Evolutionary conservation across 2,113 vertebrate genomes (phyloP), one percentile per base, ranked within the genome.

Genomic region (Lagenorhynchus albirostris): DNA sequence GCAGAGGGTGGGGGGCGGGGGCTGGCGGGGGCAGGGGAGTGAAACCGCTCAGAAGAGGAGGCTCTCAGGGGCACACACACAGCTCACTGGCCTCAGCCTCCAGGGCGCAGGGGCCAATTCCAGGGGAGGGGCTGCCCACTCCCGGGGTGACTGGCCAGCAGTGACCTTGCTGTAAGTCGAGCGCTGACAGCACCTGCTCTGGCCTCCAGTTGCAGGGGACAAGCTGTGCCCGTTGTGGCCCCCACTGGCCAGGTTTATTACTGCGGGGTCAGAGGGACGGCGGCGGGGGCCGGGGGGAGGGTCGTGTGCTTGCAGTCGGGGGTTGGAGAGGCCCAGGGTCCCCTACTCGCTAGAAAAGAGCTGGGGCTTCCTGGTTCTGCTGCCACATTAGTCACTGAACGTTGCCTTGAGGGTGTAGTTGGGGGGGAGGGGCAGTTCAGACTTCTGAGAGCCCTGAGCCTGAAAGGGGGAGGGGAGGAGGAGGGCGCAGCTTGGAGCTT

Each of bases 1-100:
- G 25, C 8, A 9, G 3, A 8, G 41, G 31, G 31, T 18, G 5
- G 31, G 0, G n/a, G 44, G 3, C 7, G 0, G 50, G 50, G 50
- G 13, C 50, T 50, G 50, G 50, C 13, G 13, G 13, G 50, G 50
- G 13, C 13, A 50, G 50, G 50, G 12, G 15, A 15, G 9, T 8
- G 26, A 31, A 36, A 41, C 23, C 25, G 8, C 50, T 65, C 8
- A 13, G 12, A 38, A 80, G 12, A 50, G 12, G 47, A 36, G 21
- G 50, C 36, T 63, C n/a, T 91, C 21, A 21, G 9, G 53, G 80
- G 11, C 26, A 41, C 13, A 15, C 44, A 36, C 14, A 8, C 33
- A 11, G 65, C 47, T 23, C 6, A 0, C 17, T 15, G 7, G 15
- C 21, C 58, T 63, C 9, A 0, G 26, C 33, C 65, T 82, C 80